These are phyloP conservation scores for Colistium nudipinnis DNA, from an alignment of 2,113 vertebrate genomes.

Conservation along the genomic window DNA sequence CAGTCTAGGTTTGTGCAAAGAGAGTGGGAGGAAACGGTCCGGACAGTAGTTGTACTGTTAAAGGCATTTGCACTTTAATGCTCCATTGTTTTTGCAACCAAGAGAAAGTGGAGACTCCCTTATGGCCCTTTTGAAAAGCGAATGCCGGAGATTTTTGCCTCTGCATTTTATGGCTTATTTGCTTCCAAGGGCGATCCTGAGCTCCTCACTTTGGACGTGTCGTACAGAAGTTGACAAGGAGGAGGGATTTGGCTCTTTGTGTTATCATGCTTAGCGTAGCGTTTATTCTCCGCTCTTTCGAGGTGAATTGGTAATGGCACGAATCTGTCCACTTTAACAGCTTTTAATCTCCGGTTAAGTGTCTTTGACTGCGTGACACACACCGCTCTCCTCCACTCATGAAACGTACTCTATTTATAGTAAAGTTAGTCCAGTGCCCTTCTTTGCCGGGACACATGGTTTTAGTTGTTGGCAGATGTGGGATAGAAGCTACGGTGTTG, in stretches of 20 bases:
- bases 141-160: conserved; percentile 74
- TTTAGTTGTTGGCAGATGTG: conserved; percentile 9
- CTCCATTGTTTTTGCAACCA: conserved; percentile 79
- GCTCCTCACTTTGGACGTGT: conserved; percentile 43
- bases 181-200: conserved; percentile 62
- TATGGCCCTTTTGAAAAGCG: conserved; percentile 66
- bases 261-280: neutral
- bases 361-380: neutral
- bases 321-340: conserved; percentile 10
- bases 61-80: conserved; percentile 78
- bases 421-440: neutral
- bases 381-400: neutral
- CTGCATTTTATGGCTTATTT: conserved; percentile 69
- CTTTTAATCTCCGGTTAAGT: conserved; percentile 19
- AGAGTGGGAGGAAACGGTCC: conserved; percentile 44
- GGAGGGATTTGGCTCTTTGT: conserved; percentile 15
- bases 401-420: neutral
- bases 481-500: conserved; percentile 1
- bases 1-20: conserved; percentile 25
- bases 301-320: conserved; percentile 1
- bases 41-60: conserved; percentile 74
- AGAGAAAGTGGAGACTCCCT: conserved; percentile 74
- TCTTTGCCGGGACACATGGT: conserved; percentile 4
- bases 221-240: conserved; percentile 17
- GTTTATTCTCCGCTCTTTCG: neutral